Evolutionary conservation across 2,797 vertebrate genomes (phyloP).

Genomic region (Chrysocyon brachyurus): DNA sequence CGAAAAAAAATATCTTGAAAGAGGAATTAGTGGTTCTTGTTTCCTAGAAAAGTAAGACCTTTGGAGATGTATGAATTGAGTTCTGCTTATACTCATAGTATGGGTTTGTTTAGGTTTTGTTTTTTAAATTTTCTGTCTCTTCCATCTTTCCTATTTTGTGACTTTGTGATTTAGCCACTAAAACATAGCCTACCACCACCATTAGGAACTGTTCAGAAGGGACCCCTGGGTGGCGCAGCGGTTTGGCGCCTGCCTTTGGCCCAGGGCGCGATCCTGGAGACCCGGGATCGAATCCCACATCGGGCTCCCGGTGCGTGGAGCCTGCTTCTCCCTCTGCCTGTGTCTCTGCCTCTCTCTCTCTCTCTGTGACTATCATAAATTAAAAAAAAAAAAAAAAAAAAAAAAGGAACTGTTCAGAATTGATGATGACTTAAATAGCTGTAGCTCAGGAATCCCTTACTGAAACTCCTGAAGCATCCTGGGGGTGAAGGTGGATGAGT

Average conservation of each 20-base stretch:
- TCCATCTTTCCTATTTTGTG: not conserved
- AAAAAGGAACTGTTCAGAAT: not conserved
- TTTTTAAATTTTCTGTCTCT: not conserved
- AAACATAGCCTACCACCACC: not conserved
- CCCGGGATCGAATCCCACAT: too few relatives aligned
- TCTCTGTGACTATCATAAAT: too few relatives aligned
- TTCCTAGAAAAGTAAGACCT: not conserved
- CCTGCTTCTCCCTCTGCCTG: too few relatives aligned
- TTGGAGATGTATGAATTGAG: not conserved
- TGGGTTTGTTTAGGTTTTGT: not conserved
- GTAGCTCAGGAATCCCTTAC: not conserved
- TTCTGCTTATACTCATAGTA: not conserved
- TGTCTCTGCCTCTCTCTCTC: too few relatives aligned
- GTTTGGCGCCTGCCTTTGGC: too few relatives aligned
- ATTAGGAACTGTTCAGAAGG: not conserved
- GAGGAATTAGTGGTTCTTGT: not conserved
- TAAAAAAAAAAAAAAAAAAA: too few relatives aligned
- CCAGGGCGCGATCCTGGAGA: too few relatives aligned
- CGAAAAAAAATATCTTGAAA: not conserved
- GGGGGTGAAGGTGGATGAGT: not conserved
- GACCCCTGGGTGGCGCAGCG: too few relatives aligned
- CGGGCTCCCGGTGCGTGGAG: too few relatives aligned
- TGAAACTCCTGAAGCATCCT: not conserved
- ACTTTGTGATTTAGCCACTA: constrained; percentile 27
- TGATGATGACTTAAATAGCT: constrained; percentile 6